Evolutionary conservation across 1,140 invertebrate genomes (phyloP).

Genomic region (Neodiprion virginianus): DNA sequence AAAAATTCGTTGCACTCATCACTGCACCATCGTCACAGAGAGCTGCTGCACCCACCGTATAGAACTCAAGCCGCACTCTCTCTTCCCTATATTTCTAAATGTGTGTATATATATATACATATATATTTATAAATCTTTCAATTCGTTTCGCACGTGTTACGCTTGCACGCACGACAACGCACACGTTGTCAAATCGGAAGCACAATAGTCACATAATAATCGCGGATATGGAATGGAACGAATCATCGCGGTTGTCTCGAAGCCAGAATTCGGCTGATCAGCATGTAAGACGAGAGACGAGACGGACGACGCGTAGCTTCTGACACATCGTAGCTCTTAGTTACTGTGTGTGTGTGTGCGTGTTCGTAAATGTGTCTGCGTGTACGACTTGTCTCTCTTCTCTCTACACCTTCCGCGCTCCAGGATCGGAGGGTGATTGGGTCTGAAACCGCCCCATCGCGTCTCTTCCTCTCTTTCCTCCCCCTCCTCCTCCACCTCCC

Average conservation of each 20-base stretch:
- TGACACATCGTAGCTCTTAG: no score
- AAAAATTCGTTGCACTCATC: no score
- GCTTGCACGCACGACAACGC: conserved; percentile 6
- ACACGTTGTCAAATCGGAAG: neutral
- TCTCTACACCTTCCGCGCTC: neutral
- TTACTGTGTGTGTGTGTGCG: no score
- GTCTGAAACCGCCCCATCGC: conserved; percentile 3
- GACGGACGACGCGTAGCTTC: no score
- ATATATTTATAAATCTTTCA: conserved; percentile 4
- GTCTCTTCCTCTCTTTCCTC: conserved; percentile 11
- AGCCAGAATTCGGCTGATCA: neutral
- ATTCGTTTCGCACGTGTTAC: conserved; percentile 19
- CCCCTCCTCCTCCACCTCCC: neutral
- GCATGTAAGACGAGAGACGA: neutral
- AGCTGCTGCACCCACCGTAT: neutral
- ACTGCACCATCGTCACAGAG: no score
- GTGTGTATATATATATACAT: neutral
- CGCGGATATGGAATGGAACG: neutral
- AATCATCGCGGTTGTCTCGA: neutral
- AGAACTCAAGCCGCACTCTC: neutral
- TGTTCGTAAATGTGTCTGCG: no score
- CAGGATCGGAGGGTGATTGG: neutral
- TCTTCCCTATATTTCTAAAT: neutral
- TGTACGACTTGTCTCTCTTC: no score
- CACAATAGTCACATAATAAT: conserved; percentile 12